Evolutionary conservation across 2,113 vertebrate species (phyloP), one percentile per base, ranked within the genome.

Genomic region (Hemibagrus wyckioides): DNA sequence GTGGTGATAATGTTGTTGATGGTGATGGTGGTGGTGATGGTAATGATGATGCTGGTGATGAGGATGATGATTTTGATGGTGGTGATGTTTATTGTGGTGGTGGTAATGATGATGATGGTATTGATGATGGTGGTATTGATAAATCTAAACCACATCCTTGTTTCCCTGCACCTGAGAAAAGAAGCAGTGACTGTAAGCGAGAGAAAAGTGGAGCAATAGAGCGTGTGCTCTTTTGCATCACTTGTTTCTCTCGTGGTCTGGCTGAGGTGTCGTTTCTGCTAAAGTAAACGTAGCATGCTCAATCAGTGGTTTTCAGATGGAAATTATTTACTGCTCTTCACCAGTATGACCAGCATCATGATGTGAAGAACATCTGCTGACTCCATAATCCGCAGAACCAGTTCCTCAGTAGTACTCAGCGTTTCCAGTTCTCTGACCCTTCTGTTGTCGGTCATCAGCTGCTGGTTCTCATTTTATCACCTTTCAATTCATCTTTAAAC

Each of bases 191-290:
- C 7, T 23, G 2, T 39, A 10, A 41, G 36, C 48, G 11, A 75
- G 28, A 5, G 71, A 13, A 48, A 48, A 48, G 4, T 14, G 71
- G 3, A 8, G 67, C 6, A 1, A 13, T 76, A 0, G 25, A 7
- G 48, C 0, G 0, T 50, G 48, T 14, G 44, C 39, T 13, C 80
- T 39, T 63, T 2, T 33, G 7, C 44, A 0, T 80, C 44, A 5
- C 17, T 52, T 21, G 7, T 19, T 50, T 50, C 69, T 52, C 75
- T 52, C 6, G 23, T 25, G 39, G 41, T 52, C 41, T 48, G 71
- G 14, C 56, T 14, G 59, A 82, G 81, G 39, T 65, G 63, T 61
- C 52, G 39, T 30, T 71, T 84, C 65, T 84, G 63, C 21, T 56
- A 19, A 67, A 63, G 13, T 61, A 14, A 10, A n/a, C 2, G 28